Conservation (phyloP, 2,888 invertebrate genomes). For the Panorpa germanica region DNA sequence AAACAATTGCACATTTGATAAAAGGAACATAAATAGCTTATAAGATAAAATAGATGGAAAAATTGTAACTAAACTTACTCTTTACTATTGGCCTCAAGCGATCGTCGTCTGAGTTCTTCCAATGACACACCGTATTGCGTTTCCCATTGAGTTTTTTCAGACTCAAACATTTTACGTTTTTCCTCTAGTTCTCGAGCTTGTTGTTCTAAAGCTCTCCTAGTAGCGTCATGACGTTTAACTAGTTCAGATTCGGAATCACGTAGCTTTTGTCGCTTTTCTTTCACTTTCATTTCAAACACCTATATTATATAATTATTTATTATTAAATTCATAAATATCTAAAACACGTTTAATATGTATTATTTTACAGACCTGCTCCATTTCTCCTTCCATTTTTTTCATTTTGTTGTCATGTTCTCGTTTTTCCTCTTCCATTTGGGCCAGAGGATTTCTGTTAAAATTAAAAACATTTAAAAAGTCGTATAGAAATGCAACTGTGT, state of each 20-base stretch:
- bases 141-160: slow-evolving; percentile 80
- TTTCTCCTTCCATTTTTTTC: slow-evolving; percentile 97
- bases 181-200: slow-evolving; percentile 87
- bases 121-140: slow-evolving; percentile 73
- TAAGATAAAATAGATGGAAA: too few relatives aligned
- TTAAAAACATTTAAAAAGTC: slow-evolving; percentile 13
- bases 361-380: slow-evolving; percentile 54
- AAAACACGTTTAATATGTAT: neutral
- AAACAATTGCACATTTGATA: too few relatives aligned
- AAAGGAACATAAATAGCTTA: slow-evolving; percentile 2
- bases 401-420: slow-evolving; percentile 89
- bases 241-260: slow-evolving; percentile 90
- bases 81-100: slow-evolving; percentile 78
- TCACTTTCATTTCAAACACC: slow-evolving; percentile 95
- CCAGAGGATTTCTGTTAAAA: slow-evolving; percentile 77
- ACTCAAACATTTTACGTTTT: slow-evolving; percentile 63
- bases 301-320: neutral
- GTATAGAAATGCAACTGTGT: too few relatives aligned
- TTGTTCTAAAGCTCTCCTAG: slow-evolving; percentile 46
- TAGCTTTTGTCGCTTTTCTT: slow-evolving; percentile 88
- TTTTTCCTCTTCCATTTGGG: slow-evolving; percentile 97
- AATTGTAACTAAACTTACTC: slow-evolving; percentile 53
- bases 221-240: slow-evolving; percentile 73
- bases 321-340: neutral
- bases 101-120: slow-evolving; percentile 72